Percentiles rank a stretch among this genome's conserved stretches.
phyloP scores from a whole-genome alignment of 2,797 vertebrate genomes.

The Pagetopsis macropterus region DNA sequence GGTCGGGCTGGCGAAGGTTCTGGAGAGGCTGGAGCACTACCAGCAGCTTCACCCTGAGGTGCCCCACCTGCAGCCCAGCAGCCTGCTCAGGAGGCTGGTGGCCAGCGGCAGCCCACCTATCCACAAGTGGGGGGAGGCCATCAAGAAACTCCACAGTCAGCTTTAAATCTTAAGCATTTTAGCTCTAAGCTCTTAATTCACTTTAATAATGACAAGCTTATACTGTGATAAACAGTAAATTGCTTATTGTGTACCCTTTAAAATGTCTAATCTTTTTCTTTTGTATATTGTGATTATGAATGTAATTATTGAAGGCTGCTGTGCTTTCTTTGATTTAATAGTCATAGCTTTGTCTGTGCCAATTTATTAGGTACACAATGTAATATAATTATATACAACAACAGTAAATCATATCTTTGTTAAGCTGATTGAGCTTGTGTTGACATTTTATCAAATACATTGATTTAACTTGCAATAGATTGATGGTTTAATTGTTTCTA shows the following conservation, averaged over 20 bases:
- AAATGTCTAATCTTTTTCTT: background rate
- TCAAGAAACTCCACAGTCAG: conserved; percentile 76
- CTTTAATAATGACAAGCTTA: conserved; percentile 5
- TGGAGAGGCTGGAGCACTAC: conserved; percentile 88
- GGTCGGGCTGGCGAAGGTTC: conserved; percentile 84
- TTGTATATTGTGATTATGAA: background rate
- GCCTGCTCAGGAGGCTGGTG: conserved; percentile 87
- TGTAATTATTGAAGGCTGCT: background rate
- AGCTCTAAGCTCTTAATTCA: conserved; percentile 18
- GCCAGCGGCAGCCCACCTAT: conserved; percentile 87
- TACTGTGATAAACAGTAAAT: conserved; percentile 27
- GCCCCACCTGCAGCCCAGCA: conserved; percentile 84
- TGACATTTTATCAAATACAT: background rate
- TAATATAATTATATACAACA: background rate
- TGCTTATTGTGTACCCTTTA: conserved; percentile 5
- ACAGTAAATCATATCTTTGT: background rate
- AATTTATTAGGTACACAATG: background rate
- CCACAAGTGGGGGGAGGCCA: conserved; percentile 84
- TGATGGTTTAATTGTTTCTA: conserved; percentile 1
- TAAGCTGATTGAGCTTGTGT: background rate
- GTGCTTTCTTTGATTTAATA: background rate
- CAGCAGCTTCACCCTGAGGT: conserved; percentile 85
- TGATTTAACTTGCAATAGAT: background rate
- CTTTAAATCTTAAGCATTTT: conserved; percentile 76
- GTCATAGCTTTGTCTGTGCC: background rate